Conservation (phyloP, 2,888 invertebrate genomes). For the Aporophyla lueneburgensis region DNA sequence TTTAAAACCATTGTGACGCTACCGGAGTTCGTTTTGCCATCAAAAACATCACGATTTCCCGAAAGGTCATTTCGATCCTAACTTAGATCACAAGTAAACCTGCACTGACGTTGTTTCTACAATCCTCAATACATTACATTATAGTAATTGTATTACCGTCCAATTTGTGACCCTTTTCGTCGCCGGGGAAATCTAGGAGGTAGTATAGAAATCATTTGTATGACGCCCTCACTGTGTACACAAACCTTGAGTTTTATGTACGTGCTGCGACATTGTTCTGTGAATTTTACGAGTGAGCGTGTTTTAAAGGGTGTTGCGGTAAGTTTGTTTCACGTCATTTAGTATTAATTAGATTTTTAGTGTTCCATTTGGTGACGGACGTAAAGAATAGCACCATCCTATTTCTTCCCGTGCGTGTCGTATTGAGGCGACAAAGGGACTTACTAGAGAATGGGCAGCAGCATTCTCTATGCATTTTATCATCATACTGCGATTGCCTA, state of each 20-base stretch:
- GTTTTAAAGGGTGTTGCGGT: not conserved
- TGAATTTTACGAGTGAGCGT: conserved; percentile 22
- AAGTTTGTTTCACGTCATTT: not conserved
- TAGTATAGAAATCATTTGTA: conserved; percentile 56
- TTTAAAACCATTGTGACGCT: too few species aligned
- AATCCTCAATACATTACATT: conserved; percentile 48
- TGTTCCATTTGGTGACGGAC: not conserved
- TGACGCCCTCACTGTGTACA: conserved; percentile 32
- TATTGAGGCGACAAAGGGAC: too few species aligned
- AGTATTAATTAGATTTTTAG: not conserved
- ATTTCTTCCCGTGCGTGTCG: too few species aligned
- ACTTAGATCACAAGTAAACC: not conserved
- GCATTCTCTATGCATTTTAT: too few species aligned
- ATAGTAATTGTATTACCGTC: conserved; percentile 54
- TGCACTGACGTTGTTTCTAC: conserved; percentile 27
- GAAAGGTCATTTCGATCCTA: not conserved
- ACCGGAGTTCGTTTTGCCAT: not conserved
- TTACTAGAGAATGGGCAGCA: too few species aligned
- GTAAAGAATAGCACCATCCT: too few species aligned
- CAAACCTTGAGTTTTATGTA: conserved; percentile 42
- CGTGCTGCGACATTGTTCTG: conserved; percentile 19
- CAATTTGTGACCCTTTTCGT: conserved; percentile 60
- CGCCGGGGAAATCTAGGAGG: conserved; percentile 61
- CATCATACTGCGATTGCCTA: too few species aligned
- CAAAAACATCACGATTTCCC: not conserved